Evolutionary conservation across 1,140 invertebrate genomes (phyloP).

Genomic region (Orussus abietinus): DNA sequence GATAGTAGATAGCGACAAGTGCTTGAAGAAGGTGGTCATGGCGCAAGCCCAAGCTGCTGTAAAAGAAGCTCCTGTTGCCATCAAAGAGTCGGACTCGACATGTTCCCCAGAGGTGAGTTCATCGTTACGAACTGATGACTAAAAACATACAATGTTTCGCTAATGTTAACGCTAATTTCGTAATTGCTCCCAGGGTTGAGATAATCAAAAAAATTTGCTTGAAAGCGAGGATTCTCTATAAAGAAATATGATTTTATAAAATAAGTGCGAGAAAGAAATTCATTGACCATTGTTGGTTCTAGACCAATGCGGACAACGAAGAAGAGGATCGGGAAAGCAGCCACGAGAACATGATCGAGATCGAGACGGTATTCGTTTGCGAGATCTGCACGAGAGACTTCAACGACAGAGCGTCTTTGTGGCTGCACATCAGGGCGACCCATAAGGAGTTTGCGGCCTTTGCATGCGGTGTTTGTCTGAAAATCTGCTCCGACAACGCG

Average conservation of each 20-base stretch:
- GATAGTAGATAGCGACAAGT: slow-evolving; percentile 43
- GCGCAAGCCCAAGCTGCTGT: slow-evolving; percentile 6
- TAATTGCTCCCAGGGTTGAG: too few species aligned
- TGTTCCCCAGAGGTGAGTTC: neutral
- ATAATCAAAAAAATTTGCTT: too few species aligned
- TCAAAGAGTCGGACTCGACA: slow-evolving; percentile 11
- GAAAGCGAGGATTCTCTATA: too few species aligned
- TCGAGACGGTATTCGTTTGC: slow-evolving; percentile 52
- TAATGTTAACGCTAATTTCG: too few species aligned
- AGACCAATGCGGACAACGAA: slow-evolving; percentile 28
- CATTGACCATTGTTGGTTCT: too few species aligned
- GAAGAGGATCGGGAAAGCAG: slow-evolving; percentile 32
- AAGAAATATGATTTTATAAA: too few species aligned
- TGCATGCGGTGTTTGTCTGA: slow-evolving; percentile 58
- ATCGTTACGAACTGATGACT: neutral
- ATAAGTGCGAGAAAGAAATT: too few species aligned
- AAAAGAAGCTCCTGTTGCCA: neutral
- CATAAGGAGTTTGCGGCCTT: slow-evolving; percentile 57
- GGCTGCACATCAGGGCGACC: slow-evolving; percentile 57
- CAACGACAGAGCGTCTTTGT: slow-evolving; percentile 55
- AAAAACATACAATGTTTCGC: too few species aligned
- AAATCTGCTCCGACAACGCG: slow-evolving; percentile 52
- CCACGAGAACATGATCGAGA: slow-evolving; percentile 41
- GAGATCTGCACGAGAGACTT: slow-evolving; percentile 55
- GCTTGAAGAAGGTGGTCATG: slow-evolving; percentile 29